Percentiles rank a stretch among this genome's conserved stretches.
Conservation (phyloP, 2,113 vertebrate species). For the Piaya cayana region DNA sequence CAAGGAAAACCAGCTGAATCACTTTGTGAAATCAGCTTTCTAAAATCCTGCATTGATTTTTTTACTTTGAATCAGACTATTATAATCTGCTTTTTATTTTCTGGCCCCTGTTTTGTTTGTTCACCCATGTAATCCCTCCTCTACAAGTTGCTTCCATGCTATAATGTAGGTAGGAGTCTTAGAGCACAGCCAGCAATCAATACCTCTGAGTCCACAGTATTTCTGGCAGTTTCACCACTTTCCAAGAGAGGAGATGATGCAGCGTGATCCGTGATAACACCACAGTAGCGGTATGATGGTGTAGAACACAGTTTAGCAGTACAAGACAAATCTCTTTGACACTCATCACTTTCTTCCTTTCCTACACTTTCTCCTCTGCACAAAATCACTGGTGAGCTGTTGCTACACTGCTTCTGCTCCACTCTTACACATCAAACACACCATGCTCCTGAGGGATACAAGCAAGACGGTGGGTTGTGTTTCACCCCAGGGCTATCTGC, state of each 20-base stretch:
- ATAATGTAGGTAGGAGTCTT: neutral
- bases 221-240: neutral
- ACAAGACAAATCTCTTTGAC: neutral
- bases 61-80: neutral
- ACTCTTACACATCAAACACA: neutral
- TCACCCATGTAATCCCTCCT: neutral
- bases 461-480: neutral
- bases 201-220: fast-evolving
- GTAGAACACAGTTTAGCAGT: neutral
- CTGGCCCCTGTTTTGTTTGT: neutral
- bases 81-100: neutral
- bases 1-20: neutral
- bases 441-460: neutral
- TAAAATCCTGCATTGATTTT: neutral
- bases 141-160: neutral
- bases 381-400: neutral
- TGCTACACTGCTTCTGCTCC: fast-evolving
- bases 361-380: neutral
- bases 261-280: neutral
- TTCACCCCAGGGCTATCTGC: neutral
- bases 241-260: fast-evolving
- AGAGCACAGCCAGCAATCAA: neutral
- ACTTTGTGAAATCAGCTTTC: neutral
- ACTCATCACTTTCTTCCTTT: neutral
- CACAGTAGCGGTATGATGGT: fast-evolving